These are phyloP conservation scores for Fragum whitleyi DNA, from an alignment of 2,888 invertebrate species.

Conservation along the genomic window DNA sequence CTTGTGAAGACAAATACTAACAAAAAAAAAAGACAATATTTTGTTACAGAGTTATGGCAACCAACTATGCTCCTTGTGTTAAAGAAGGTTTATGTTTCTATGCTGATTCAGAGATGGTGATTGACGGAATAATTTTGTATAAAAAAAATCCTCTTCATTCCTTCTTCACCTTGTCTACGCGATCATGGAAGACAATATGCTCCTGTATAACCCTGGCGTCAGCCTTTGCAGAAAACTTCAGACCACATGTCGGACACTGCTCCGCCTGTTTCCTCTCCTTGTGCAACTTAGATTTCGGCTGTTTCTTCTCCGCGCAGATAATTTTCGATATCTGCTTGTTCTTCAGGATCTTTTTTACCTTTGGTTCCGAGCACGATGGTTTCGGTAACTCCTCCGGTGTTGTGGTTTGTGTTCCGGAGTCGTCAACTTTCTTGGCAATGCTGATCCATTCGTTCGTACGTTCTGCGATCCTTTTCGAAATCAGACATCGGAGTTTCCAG, in stretches of 20 bases:
- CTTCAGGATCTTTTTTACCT: slow-evolving; percentile 15
- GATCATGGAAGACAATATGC: slow-evolving; percentile 49
- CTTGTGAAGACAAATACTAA: too few relatives aligned
- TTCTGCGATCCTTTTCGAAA: slow-evolving; percentile 47
- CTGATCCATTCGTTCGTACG: slow-evolving; percentile 54
- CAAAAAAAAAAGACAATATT: too few relatives aligned
- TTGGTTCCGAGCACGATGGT: slow-evolving; percentile 11
- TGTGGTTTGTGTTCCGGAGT: background rate
- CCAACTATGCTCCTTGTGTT: too few relatives aligned
- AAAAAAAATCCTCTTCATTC: background rate
- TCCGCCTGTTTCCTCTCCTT: slow-evolving; percentile 48
- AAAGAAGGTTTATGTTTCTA: too few relatives aligned
- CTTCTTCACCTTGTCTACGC: slow-evolving; percentile 2
- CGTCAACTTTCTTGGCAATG: slow-evolving; percentile 21
- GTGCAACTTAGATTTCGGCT: slow-evolving; percentile 37
- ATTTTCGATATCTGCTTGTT: slow-evolving; percentile 56
- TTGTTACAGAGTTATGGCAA: too few relatives aligned
- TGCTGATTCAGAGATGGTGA: too few relatives aligned
- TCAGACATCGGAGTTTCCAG: slow-evolving; percentile 34
- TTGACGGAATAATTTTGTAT: too few relatives aligned
- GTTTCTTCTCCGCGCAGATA: slow-evolving; percentile 35
- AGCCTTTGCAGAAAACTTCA: slow-evolving; percentile 51
- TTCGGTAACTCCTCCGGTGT: background rate
- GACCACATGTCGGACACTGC: slow-evolving; percentile 59
- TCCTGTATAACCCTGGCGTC: slow-evolving; percentile 55